Evolutionary conservation across 1,140 invertebrate genomes (phyloP), one percentile per base, ranked within the genome.

Genomic region (Sesamia nonagrioides): DNA sequence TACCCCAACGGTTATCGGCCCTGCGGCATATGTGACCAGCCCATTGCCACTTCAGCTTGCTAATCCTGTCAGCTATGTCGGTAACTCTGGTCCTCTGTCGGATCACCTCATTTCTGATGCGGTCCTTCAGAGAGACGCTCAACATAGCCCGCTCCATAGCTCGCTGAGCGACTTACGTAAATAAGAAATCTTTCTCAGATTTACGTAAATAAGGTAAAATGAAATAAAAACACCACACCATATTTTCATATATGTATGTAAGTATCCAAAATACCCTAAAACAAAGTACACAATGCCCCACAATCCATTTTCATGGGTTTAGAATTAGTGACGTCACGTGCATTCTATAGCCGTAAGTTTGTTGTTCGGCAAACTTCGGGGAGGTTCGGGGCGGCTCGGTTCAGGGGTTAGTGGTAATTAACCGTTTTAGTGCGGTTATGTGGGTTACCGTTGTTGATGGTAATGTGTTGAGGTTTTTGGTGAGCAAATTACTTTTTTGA

Each of bases 371-470:
- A 45, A 33, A 68, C 13, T 68, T 77, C 75, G 72, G 54, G 56
- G 52, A 18, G 11, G 68, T 37, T 45, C 54, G 71, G 74, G 27
- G 21, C 9, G 21, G 27, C 9, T 66, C 61, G 40, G 83, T 11
- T 82, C 80, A 82, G 75, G 74, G 83, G 83, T 84, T 77, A 78
- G 56, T 18, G 42, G 74, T 76, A 78, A 84, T 84, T 84, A 81
- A 75, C 60, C 61, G 72, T 52, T 79, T 79, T 79, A 79, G 58
- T 75, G 61, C 74, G 35, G 60, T 54, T 50, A 42, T 66, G 33
- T 21, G 27, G 48, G 74, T 61, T 68, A 50, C 21, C 56, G 11
- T 9, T 7, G 48, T 56, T 54, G n/a, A 27, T 45, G 13, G 4
- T 9, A 15, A 40, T 56, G 4, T 15, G 52, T 58, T 45, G 11